Base-by-base conservation (phyloP, 2,888 invertebrate genomes). In the Melanostoma mellinum region DNA sequence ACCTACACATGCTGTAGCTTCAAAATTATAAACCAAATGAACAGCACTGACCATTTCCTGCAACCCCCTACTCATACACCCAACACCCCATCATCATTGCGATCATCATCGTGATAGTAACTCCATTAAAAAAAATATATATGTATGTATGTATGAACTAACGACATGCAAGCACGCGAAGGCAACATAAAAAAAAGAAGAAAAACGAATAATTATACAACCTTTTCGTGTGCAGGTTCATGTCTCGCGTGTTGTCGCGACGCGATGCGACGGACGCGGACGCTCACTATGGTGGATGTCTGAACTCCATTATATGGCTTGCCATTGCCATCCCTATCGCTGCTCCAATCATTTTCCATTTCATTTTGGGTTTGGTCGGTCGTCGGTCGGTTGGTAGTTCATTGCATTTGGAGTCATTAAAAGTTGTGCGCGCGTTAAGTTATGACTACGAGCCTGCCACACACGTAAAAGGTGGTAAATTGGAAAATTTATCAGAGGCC, bases 141-240 rank as follows among this genome's bases (percentile, higher is more conserved):
- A 63, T 76, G 46, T 61, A 79, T 76, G 46, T 61, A 79, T 68
- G 65, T 63, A 46, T 81, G 71, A 81, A 9, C 80, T 71, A 81
- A 81, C 71, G 76, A 76, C 76, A 71, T 71, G 65, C 65, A 67
- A 76, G 65, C 80, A 81, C 58, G 76, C 80, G 69, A 81, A 76
- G 76, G 76, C 65, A 46, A 60, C 58, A 76, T 55, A 55, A 52
- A 56, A 74, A 79, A 48, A 10, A 61, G 20, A 20, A 20, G 20
- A 20, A 20, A 67, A 40, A 32, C 1, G 32, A 75, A 58, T 67
- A 68, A 68, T 68, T 68, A 20, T 20, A 68, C 73, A 63, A 50
- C 67, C 73, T 46, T 68, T 5, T 50, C 48, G 36, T 73, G 61
- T 58, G 50, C 55, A 73, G 69, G 63, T 73, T 46, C 72, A 72